Percentiles rank a stretch among this genome's conserved stretches.
Conservation (phyloP, 2,797 vertebrate species). For the Rhynchonycteris naso region DNA sequence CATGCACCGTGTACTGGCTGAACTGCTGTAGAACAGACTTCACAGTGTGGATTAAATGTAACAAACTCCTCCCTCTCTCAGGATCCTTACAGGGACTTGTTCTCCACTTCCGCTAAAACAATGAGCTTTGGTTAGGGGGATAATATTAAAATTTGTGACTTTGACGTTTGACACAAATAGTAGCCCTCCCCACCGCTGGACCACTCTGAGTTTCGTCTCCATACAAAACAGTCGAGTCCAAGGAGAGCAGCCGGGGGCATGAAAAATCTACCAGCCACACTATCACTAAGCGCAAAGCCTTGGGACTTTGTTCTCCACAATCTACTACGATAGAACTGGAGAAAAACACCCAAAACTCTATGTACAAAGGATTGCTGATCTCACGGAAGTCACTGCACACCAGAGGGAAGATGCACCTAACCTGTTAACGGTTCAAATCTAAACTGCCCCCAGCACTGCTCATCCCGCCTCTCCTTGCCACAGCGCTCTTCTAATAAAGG, state of each 20-base stretch:
- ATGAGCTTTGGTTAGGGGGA: constrained; percentile 2
- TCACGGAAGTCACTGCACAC: background rate
- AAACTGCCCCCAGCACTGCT: background rate
- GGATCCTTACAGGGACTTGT: background rate
- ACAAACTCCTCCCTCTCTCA: constrained; percentile 34
- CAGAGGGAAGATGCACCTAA: background rate
- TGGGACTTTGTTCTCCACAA: constrained; percentile 34
- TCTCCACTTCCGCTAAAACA: constrained; percentile 46
- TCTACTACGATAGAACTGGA: background rate
- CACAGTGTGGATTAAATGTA: constrained; percentile 5
- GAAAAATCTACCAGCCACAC: constrained; percentile 64
- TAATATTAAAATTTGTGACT: constrained; percentile 45
- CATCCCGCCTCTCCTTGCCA: background rate
- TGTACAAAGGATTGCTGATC: background rate
- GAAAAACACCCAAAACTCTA: constrained; percentile 16
- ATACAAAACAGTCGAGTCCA: constrained; percentile 3
- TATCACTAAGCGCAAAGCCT: constrained; percentile 1
- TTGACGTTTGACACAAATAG: constrained; percentile 21
- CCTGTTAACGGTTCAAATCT: background rate
- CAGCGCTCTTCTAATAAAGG: background rate
- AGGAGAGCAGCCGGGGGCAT: constrained; percentile 56
- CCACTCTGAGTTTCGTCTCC: background rate
- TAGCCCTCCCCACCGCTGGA: background rate
- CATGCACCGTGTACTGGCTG: constrained; percentile 72
- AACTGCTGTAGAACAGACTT: constrained; percentile 69